Percentiles rank a stretch among this genome's conserved stretches.
phyloP scores from a whole-genome alignment of 2,888 invertebrate genomes.

The Panzeria rudis region DNA sequence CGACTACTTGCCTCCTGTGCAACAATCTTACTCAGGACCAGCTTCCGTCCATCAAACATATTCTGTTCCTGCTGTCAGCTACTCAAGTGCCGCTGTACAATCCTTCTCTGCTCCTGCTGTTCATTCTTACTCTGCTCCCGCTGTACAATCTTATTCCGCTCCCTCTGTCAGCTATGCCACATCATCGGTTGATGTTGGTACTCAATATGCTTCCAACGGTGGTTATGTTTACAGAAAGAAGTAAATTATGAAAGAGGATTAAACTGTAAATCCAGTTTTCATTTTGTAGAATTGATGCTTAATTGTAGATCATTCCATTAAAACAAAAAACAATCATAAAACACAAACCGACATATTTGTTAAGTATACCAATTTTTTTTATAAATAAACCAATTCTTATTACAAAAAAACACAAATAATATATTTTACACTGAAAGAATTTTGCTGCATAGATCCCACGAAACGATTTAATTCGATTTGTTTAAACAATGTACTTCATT shows the following conservation, averaged over 20 bases:
- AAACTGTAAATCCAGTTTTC: constrained; percentile 58
- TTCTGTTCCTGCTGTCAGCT: constrained; percentile 42
- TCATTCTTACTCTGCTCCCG: constrained; percentile 74
- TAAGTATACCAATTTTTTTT: constrained; percentile 50
- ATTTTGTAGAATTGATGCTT: constrained; percentile 61
- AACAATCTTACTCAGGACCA: constrained; percentile 57
- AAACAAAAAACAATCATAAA: constrained; percentile 13
- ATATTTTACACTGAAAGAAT: too few species aligned
- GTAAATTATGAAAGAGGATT: constrained; percentile 70
- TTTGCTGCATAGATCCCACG: too few species aligned
- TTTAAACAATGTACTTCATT: too few species aligned
- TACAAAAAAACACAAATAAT: neutral
- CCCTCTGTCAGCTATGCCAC: constrained; percentile 68
- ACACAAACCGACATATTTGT: constrained; percentile 33
- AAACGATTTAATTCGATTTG: too few species aligned
- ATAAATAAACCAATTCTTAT: constrained; percentile 39
- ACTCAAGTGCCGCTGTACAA: constrained; percentile 64
- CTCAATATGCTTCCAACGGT: constrained; percentile 82
- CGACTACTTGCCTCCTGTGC: constrained; percentile 51
- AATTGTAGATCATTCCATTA: constrained; percentile 48
- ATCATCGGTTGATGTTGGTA: constrained; percentile 76
- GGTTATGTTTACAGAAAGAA: constrained; percentile 81
- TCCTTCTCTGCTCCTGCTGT: constrained; percentile 72
- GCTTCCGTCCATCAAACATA: constrained; percentile 23
- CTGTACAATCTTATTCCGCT: constrained; percentile 69